Evolutionary conservation across 2,797 vertebrate species (phyloP), one percentile per base, ranked within the genome.

Genomic region (Phalloptychus januarius): DNA sequence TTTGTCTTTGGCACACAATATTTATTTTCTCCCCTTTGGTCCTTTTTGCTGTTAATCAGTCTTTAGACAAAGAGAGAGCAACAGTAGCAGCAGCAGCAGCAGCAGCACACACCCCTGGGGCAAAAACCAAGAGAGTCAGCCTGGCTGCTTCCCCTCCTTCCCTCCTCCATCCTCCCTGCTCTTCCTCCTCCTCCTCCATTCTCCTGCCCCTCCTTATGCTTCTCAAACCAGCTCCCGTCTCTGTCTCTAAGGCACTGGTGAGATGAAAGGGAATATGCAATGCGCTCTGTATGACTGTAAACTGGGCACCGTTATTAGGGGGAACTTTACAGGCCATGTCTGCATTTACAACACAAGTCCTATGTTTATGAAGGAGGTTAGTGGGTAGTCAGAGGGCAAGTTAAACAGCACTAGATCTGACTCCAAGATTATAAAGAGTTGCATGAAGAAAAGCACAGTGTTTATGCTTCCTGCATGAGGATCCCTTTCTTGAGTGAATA

Each of bases 191-290:
- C 77, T 79, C 88, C 92, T 91, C 79, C 84, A 86, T 82, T 69
- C 65, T 69, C 23, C 40, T 69, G 40, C 65, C 65, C 65, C 65
- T 81, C 89, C 88, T 89, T 88, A 84, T 88, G 85, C 89, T 88
- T 86, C 84, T 89, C 65, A 88, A 91, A 88, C 84, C 86, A 87
- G 86, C 89, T 93, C 91, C 90, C 89, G 90, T 91, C 82, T 93
- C 89, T 80, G 91, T 93, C 94, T 95, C 92, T 75, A 88, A 91
- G 93, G 93, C 92, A 79, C 91, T 85, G 82, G 61, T 70, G 79
- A 94, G 91, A 95, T 96, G 88, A 95, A 96, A 95, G 94, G 75
- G 94, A 94, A 95, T 94, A 83, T 72, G 83, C 80, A 85, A 94
- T 94, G 92, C 48, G 77, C 83, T 83, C 89, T 90, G 91, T 88